Percentiles rank a stretch among this genome's conserved stretches.
Conservation (phyloP, 2,888 invertebrate genomes). For the Latrodectus hesperus region DNA sequence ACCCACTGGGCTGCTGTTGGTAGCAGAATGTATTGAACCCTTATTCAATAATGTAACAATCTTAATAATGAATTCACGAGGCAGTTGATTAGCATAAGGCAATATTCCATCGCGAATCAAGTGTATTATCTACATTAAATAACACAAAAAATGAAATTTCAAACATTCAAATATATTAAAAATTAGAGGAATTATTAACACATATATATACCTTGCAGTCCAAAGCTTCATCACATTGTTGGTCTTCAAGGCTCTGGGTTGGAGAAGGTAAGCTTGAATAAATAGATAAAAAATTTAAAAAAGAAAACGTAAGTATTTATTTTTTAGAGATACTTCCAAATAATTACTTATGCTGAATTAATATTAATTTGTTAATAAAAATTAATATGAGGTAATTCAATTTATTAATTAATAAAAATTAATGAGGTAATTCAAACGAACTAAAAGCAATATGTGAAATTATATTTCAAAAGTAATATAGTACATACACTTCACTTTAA, state of each 20-base stretch:
- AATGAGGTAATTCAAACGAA: conserved; percentile 3
- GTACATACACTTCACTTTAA: too few species aligned
- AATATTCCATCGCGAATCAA: conserved; percentile 86
- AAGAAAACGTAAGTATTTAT: not conserved
- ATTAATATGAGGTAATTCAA: conserved; percentile 21
- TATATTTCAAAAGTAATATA: too few species aligned
- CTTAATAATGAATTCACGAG: conserved; percentile 86
- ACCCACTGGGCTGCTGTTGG: conserved; percentile 71
- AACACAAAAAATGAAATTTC: too few species aligned
- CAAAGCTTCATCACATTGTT: conserved; percentile 83
- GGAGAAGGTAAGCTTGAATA: conserved; percentile 76
- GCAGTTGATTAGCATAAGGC: conserved; percentile 85
- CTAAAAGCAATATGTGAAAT: too few species aligned
- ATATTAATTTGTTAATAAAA: not conserved
- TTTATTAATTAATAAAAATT: conserved; percentile 2
- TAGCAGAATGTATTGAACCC: conserved; percentile 86
- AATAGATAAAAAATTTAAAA: not conserved
- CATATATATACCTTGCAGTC: conserved; percentile 77
- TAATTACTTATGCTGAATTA: not conserved
- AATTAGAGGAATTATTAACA: not conserved
- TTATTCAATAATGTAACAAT: conserved; percentile 88
- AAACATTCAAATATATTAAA: not conserved
- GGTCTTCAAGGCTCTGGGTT: conserved; percentile 78
- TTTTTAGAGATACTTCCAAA: not conserved
- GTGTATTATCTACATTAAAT: conserved; percentile 81